Conservation (phyloP, 1,140 invertebrate genomes). For the Lordiphosa clarofinis region DNA sequence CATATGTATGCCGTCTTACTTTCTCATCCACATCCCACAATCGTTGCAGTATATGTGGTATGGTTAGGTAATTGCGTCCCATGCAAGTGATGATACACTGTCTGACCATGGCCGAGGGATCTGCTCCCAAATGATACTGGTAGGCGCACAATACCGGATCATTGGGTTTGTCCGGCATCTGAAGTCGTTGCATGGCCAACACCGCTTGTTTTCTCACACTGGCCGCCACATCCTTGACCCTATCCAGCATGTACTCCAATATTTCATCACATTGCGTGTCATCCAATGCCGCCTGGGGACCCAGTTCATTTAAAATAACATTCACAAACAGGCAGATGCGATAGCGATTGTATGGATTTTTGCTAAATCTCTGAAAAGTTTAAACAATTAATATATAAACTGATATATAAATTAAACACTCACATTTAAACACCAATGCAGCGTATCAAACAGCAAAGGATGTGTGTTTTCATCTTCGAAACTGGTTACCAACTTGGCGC, state of each 20-base stretch:
- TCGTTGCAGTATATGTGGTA: slow-evolving; percentile 85
- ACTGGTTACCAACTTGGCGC: slow-evolving; percentile 83
- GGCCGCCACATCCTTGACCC: slow-evolving; percentile 82
- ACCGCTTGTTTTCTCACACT: slow-evolving; percentile 89
- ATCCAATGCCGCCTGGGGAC: slow-evolving; percentile 88
- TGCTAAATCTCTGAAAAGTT: slow-evolving; percentile 53
- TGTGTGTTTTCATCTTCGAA: slow-evolving; percentile 81
- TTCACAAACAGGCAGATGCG: slow-evolving; percentile 88
- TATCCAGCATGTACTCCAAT: slow-evolving; percentile 85
- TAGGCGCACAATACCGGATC: slow-evolving; percentile 90
- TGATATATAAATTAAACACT: slow-evolving; percentile 10
- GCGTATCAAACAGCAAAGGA: slow-evolving; percentile 82
- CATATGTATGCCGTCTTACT: slow-evolving; percentile 87
- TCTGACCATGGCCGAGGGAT: slow-evolving; percentile 87
- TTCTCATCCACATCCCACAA: slow-evolving; percentile 87
- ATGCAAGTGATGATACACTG: slow-evolving; percentile 85
- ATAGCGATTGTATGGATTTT: slow-evolving; percentile 82
- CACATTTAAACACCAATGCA: slow-evolving; percentile 80
- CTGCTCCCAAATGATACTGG: slow-evolving; percentile 87
- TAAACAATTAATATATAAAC: not conserved
- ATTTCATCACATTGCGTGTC: slow-evolving; percentile 88
- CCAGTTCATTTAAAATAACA: slow-evolving; percentile 86
- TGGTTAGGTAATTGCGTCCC: slow-evolving; percentile 84
- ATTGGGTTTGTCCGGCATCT: slow-evolving; percentile 87
- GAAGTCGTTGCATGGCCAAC: slow-evolving; percentile 88